Evolutionary conservation across 2,888 invertebrate genomes (phyloP).

Genomic region (Orchestes rusci): DNA sequence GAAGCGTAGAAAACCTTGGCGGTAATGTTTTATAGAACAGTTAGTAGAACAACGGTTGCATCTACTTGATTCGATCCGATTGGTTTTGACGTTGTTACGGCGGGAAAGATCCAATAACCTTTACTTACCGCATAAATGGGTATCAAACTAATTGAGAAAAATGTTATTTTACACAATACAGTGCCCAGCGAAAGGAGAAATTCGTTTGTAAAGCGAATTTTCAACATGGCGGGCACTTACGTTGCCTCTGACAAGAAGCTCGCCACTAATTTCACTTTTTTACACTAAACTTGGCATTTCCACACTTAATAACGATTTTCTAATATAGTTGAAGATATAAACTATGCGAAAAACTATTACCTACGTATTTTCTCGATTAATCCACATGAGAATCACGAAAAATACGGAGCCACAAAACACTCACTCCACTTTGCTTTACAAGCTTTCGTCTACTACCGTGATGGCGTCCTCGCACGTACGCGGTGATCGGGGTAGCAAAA

Average conservation of each 20-base stretch:
- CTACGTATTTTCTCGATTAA: conserved; percentile 43
- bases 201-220: conserved; percentile 45
- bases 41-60: conserved; percentile 41
- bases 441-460: conserved; percentile 43
- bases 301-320: conserved; percentile 16
- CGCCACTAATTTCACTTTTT: conserved; percentile 37
- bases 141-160: conserved; percentile 41
- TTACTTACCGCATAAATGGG: conserved; percentile 45
- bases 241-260: conserved; percentile 42
- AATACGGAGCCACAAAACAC: conserved; percentile 46
- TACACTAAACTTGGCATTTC: conserved; percentile 13
- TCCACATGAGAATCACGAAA: conserved; percentile 45
- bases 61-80: conserved; percentile 36
- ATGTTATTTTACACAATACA: conserved; percentile 30
- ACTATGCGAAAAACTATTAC: conserved; percentile 36
- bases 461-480: conserved; percentile 40
- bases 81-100: conserved; percentile 45
- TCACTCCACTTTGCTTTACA: conserved; percentile 44
- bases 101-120: conserved; percentile 44
- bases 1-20: no score
- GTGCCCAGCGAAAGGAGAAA: conserved; percentile 31
- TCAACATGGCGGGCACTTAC: conserved; percentile 62
- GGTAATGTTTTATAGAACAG: no score
- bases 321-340: conserved; percentile 13
- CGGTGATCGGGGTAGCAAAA: conserved; percentile 21